Percentiles rank a stretch among this genome's conserved stretches.
Conservation (phyloP, 2,113 vertebrate genomes). For the Burhinus oedicnemus region DNA sequence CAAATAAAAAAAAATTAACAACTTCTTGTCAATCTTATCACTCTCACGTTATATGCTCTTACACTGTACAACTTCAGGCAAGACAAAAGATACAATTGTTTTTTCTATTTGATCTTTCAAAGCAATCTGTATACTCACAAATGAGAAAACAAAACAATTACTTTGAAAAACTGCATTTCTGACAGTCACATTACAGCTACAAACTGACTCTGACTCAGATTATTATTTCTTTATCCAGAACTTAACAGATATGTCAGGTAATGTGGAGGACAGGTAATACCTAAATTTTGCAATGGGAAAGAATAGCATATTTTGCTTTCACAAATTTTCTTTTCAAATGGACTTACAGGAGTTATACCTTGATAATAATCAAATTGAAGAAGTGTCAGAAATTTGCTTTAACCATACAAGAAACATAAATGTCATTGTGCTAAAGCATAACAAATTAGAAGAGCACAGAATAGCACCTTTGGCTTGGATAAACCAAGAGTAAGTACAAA, state of each 20-base stretch:
- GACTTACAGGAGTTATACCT: conserved; percentile 89
- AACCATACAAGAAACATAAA: conserved; percentile 89
- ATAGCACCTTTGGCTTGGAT: conserved; percentile 95
- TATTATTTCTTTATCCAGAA: not conserved
- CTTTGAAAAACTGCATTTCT: not conserved
- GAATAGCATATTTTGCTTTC: not conserved
- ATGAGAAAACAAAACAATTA: not conserved
- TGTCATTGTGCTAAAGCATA: conserved; percentile 87
- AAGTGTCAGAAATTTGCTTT: conserved; percentile 90
- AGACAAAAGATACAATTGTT: not conserved
- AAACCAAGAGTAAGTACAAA: conserved; percentile 85
- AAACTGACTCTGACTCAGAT: not conserved
- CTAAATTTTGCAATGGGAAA: not conserved
- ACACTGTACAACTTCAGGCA: not conserved
- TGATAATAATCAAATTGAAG: conserved; percentile 95
- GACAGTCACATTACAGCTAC: not conserved
- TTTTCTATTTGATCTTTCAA: not conserved
- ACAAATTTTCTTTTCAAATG: conserved; percentile 9
- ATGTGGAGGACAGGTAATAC: not conserved
- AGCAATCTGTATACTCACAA: not conserved
- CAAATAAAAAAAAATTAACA: not conserved
- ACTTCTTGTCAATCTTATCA: not conserved
- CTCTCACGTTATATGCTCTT: not conserved
- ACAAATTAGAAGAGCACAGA: conserved; percentile 90
- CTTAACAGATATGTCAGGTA: not conserved